Percentiles rank a stretch among this genome's conserved stretches.
phyloP scores from a whole-genome alignment of 2,113 vertebrate genomes.

The Helogale parvula region DNA sequence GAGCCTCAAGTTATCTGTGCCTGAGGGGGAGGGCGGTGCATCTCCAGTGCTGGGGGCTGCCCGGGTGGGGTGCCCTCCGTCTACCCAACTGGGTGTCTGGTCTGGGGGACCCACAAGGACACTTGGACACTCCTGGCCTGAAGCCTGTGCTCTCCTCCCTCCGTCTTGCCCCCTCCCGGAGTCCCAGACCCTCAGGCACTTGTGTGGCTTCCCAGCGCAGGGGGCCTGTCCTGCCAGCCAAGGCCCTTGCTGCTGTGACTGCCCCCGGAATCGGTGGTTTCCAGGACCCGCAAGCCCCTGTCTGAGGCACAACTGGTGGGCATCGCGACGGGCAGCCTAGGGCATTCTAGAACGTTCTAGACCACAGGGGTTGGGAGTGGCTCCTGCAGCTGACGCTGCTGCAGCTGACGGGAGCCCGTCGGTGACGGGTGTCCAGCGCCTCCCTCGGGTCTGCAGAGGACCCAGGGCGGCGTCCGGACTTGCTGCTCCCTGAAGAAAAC shows the following conservation, averaged over 20 bases:
- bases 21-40: background rate
- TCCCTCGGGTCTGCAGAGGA: background rate
- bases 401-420: background rate
- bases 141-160: background rate
- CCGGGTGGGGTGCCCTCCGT: accelerated
- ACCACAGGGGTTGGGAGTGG: accelerated
- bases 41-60: background rate
- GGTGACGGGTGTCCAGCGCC: background rate
- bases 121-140: background rate
- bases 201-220: background rate
- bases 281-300: accelerated
- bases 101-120: background rate
- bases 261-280: background rate
- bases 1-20: accelerated
- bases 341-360: background rate
- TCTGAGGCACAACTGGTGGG: background rate
- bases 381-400: background rate
- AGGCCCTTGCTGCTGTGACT: background rate
- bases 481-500: background rate
- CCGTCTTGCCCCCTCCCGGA: background rate
- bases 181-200: background rate
- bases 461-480: background rate
- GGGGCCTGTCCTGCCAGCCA: accelerated
- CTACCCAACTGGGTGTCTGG: background rate
- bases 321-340: accelerated